Evolutionary conservation across 2,888 invertebrate genomes (phyloP), one percentile per base, ranked within the genome.

Genomic region (Euclidia mi): DNA sequence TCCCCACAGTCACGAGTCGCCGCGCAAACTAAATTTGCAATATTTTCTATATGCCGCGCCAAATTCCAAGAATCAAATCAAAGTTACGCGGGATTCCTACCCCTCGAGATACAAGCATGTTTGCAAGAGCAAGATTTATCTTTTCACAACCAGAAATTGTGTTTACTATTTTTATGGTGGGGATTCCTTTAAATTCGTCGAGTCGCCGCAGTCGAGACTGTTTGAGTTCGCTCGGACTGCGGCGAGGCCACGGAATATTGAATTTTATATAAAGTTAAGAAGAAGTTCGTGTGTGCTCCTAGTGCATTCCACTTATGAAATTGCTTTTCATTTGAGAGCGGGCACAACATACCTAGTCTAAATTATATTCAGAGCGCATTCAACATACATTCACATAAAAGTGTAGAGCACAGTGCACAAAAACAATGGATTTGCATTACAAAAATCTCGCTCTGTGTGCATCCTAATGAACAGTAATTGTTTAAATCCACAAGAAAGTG

Each of bases 401-500:
- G 63, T 74, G 62, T 63, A 70, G 58, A 60, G 46, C 46, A 45
- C 43, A 49, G 65, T 75, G 75, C 71, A 78, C 78, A 84, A 86
- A 88, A 88, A 89, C 89, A 87, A 85, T 81, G 82, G 74, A 87
- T 89, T 88, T 89, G 85, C 90, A 89, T 90, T 80, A 87, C 88
- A 90, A 89, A 88, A 82, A 82, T 81, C 86, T 62, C 59, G 73
- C 69, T 70, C 66, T 71, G 76, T 79, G 81, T 82, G 87, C 87
- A 84, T 86, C 82, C 85, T 89, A 88, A 90, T 87, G 86, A 89
- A 89, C 85, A 78, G 78, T 89, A 91, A 91, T 90, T 89, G 89
- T 88, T 88, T 84, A 84, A 89, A 87, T 83, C 86, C 84, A 87
- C 90, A 88, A 88, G 86, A 84, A 85, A 81, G 79, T 72, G 76